These are phyloP conservation scores for Laodelphax striatellus DNA, from an alignment of 1,140 invertebrate species.

Conservation along the genomic window DNA sequence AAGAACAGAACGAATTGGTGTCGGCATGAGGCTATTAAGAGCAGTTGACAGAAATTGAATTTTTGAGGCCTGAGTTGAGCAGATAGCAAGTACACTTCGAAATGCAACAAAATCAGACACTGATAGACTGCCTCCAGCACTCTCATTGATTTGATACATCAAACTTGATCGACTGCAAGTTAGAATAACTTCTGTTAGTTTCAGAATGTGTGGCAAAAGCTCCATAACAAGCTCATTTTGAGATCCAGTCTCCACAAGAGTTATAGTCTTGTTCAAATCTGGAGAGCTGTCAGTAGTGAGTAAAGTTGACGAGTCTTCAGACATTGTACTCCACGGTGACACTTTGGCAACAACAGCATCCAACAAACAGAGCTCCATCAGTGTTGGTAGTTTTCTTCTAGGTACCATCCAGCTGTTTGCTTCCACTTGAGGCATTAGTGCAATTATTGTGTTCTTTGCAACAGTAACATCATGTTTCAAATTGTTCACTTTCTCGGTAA, in stretches of 20 bases:
- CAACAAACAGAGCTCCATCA: slow-evolving; percentile 51
- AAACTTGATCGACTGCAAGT: slow-evolving; percentile 36
- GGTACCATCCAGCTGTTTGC: slow-evolving; percentile 32
- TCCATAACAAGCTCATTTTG: slow-evolving; percentile 37
- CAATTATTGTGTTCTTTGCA: slow-evolving; percentile 54
- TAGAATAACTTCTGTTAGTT: slow-evolving; percentile 45
- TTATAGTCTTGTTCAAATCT: neutral
- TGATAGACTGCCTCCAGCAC: slow-evolving; percentile 34
- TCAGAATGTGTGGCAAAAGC: slow-evolving; percentile 46
- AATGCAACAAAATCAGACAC: slow-evolving; percentile 38
- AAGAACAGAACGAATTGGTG: slow-evolving; percentile 41
- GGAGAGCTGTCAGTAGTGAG: slow-evolving; percentile 16
- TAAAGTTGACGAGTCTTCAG: slow-evolving; percentile 34
- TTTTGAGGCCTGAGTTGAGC: slow-evolving; percentile 39
- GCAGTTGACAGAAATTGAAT: slow-evolving; percentile 39
- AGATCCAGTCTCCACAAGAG: slow-evolving; percentile 1
- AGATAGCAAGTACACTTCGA: slow-evolving; percentile 46
- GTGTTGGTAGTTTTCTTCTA: slow-evolving; percentile 43
- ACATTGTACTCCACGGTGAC: slow-evolving; percentile 38
- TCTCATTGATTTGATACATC: slow-evolving; percentile 39
- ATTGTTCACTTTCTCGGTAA: slow-evolving; percentile 49
- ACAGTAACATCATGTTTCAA: slow-evolving; percentile 57
- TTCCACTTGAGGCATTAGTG: slow-evolving; percentile 42
- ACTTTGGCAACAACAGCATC: slow-evolving; percentile 56
- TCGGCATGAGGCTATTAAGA: slow-evolving; percentile 43